A percentile compares a stretch with the other conserved stretches of the same genome.
phyloP scores from a whole-genome alignment of 2,888 invertebrate genomes.

The Anagyrus pseudococci region DNA sequence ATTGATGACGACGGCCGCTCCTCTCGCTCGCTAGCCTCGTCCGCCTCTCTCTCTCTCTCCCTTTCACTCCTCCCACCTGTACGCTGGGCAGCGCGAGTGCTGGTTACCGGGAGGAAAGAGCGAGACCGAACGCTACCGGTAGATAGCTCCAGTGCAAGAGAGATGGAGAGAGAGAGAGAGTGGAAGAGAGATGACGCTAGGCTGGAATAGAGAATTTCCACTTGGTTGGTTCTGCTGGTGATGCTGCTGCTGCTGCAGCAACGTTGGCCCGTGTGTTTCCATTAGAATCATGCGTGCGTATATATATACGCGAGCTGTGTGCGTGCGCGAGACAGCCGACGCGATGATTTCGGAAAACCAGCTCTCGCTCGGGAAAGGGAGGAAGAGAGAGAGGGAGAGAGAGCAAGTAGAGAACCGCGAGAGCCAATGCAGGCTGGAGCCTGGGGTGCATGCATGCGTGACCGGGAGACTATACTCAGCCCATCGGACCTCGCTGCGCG shows the following conservation, averaged over 20 bases:
- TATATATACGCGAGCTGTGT: slow-evolving; percentile 24
- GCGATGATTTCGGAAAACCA: slow-evolving; percentile 55
- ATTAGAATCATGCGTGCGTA: slow-evolving; percentile 29
- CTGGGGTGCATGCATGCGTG: neutral
- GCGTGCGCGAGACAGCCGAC: slow-evolving; percentile 16
- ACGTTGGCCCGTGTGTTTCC: slow-evolving; percentile 22
- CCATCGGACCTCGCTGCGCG: too few species aligned
- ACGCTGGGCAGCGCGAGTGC: neutral
- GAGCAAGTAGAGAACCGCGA: slow-evolving; percentile 42
- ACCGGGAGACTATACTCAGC: neutral
- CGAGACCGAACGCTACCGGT: slow-evolving; percentile 15
- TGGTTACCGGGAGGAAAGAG: neutral
- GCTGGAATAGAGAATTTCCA: slow-evolving; percentile 28
- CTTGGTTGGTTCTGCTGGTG: slow-evolving; percentile 24
- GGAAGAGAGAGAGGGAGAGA: slow-evolving; percentile 4
- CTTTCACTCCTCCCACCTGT: neutral
- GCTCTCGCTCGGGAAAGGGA: slow-evolving; percentile 14
- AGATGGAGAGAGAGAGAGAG: slow-evolving; percentile 10
- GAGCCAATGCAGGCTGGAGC: too few species aligned
- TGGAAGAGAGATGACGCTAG: slow-evolving; percentile 17
- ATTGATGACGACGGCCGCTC: slow-evolving; percentile 59
- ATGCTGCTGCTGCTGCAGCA: neutral
- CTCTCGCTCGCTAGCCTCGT: too few species aligned
- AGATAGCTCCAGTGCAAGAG: slow-evolving; percentile 17
- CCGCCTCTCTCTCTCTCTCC: slow-evolving; percentile 19